Percentiles rank a stretch among this genome's conserved stretches.
Evolutionary conservation across 2,113 vertebrate species (phyloP).

Genomic region (Rhineura floridana): DNA sequence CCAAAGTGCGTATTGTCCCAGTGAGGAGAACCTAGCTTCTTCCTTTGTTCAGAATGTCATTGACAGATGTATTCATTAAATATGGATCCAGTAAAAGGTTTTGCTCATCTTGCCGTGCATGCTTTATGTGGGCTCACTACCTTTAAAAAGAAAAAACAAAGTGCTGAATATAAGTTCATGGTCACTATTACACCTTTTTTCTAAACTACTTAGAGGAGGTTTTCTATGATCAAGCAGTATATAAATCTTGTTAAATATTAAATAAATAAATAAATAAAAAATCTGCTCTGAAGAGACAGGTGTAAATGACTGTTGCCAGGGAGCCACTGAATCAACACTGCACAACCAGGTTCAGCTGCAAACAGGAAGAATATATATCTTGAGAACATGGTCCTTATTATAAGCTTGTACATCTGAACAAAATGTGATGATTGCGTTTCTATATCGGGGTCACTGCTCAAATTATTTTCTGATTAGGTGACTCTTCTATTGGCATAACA

Average conservation of each 20-base stretch:
- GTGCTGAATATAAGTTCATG: not conserved
- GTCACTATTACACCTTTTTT: not conserved
- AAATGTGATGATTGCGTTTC: not conserved
- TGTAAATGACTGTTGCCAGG: not conserved
- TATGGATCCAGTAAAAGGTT: not conserved
- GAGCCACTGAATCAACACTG: not conserved
- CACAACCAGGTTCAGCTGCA: not conserved
- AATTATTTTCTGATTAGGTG: slow-evolving; percentile 36
- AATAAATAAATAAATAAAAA: too few species aligned
- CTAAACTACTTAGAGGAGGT: too few species aligned
- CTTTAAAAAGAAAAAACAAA: not conserved
- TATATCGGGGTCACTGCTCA: not conserved
- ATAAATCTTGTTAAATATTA: too few species aligned
- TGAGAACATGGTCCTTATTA: not conserved
- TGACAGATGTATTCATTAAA: not conserved
- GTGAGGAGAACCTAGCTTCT: not conserved
- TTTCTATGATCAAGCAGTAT: too few species aligned
- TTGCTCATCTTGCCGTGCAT: not conserved
- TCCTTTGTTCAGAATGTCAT: not conserved
- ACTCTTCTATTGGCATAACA: slow-evolving; percentile 23
- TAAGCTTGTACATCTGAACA: not conserved
- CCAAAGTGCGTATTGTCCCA: not conserved
- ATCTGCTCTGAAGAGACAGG: not conserved
- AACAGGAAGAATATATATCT: not conserved
- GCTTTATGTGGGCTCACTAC: not conserved